These are phyloP conservation scores for Eulithis testata DNA, from an alignment of 2,888 invertebrate species.

Conservation along the genomic window DNA sequence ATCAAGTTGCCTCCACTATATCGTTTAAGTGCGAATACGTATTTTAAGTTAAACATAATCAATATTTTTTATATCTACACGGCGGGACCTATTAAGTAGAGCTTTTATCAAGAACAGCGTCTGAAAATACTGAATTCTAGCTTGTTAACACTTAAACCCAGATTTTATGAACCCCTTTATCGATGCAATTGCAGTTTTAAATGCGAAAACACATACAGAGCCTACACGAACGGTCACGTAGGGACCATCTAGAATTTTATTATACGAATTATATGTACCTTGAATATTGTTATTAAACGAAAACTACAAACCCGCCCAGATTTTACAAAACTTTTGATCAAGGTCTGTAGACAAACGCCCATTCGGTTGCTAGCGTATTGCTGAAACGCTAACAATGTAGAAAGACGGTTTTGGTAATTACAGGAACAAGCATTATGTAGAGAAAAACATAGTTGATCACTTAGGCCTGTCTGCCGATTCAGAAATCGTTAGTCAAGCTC, in stretches of 20 bases:
- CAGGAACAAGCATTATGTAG: too few relatives aligned
- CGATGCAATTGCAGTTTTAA: slow-evolving; percentile 59
- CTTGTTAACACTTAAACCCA: slow-evolving; percentile 66
- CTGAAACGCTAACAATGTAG: not conserved
- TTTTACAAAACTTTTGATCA: slow-evolving; percentile 5
- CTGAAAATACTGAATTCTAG: slow-evolving; percentile 59
- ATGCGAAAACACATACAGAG: slow-evolving; percentile 60
- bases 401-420: too few relatives aligned
- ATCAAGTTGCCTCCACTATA: slow-evolving; percentile 59
- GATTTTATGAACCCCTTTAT: slow-evolving; percentile 72
- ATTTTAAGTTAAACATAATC: slow-evolving; percentile 54
- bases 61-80: slow-evolving; percentile 37
- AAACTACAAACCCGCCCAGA: slow-evolving; percentile 17
- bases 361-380: not conserved
- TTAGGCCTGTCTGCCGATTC: too few relatives aligned
- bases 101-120: slow-evolving; percentile 56
- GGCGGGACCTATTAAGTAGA: slow-evolving; percentile 51
- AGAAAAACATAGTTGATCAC: too few relatives aligned
- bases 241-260: slow-evolving; percentile 64
- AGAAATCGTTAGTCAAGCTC: too few relatives aligned
- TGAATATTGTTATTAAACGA: slow-evolving; percentile 31
- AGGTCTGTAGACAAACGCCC: slow-evolving; percentile 9
- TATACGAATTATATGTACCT: slow-evolving; percentile 42
- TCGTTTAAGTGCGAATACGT: slow-evolving; percentile 57
- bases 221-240: slow-evolving; percentile 56